phyloP scores from a whole-genome alignment of 2,888 invertebrate genomes.

The Graphium colonna region DNA sequence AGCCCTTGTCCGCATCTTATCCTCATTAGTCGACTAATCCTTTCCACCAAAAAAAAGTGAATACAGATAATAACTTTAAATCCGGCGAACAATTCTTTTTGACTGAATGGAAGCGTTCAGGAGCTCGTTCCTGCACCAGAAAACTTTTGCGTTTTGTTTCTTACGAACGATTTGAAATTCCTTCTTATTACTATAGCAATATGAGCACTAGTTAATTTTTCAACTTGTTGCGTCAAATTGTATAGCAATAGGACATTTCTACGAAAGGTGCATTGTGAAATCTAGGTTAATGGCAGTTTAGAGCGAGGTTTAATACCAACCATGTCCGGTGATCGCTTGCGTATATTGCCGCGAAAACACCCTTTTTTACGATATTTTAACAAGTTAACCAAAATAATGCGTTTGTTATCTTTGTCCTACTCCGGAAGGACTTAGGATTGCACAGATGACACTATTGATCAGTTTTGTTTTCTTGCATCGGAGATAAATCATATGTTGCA shows the following conservation, averaged over 20 bases:
- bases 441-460: too few species aligned
- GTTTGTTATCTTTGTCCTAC: constrained; percentile 52
- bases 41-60: constrained; percentile 44
- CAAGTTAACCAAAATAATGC: constrained; percentile 56
- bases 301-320: constrained; percentile 37
- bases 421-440: constrained; percentile 55
- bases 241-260: constrained; percentile 28
- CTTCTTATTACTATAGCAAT: not conserved
- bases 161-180: constrained; percentile 3
- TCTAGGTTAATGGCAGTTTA: constrained; percentile 35
- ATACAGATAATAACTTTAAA: constrained; percentile 52
- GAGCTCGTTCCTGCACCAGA: constrained; percentile 27
- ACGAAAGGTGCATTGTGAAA: constrained; percentile 36
- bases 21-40: constrained; percentile 61
- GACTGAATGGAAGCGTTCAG: constrained; percentile 43
- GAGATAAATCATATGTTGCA: too few species aligned
- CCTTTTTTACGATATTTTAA: constrained; percentile 35
- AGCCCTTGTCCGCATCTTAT: constrained; percentile 48
- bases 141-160: constrained; percentile 6
- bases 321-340: constrained; percentile 70
- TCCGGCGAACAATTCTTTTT: constrained; percentile 50
- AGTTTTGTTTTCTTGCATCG: too few species aligned
- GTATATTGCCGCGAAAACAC: constrained; percentile 40
- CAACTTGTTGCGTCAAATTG: not conserved
- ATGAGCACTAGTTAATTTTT: not conserved